These are phyloP conservation scores for Masnerella sp. DNA, from an alignment of 2,888 invertebrate species.

Conservation along the genomic window DNA sequence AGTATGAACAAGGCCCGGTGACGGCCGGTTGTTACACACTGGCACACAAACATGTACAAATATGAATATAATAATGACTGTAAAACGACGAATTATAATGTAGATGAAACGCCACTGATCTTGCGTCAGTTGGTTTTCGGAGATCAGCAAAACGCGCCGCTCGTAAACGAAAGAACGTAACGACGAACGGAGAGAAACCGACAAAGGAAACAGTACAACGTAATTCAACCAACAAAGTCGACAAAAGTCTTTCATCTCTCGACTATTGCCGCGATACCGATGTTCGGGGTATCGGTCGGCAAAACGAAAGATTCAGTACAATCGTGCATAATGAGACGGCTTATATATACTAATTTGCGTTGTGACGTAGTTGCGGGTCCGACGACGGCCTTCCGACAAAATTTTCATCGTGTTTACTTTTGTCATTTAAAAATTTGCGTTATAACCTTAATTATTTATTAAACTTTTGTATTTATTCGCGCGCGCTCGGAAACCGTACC, in stretches of 20 bases:
- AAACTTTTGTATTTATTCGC: constrained; percentile 64
- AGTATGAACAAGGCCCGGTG: constrained; percentile 69
- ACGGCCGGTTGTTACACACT: constrained; percentile 71
- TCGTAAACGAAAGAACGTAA: constrained; percentile 57
- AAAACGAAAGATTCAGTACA: constrained; percentile 64
- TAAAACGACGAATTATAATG: constrained; percentile 62
- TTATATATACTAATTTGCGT: constrained; percentile 65
- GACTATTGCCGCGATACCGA: constrained; percentile 55
- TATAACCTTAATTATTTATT: constrained; percentile 61
- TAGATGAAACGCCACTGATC: constrained; percentile 61
- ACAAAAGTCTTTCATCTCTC: constrained; percentile 59
- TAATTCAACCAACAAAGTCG: constrained; percentile 51
- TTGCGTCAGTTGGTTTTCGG: constrained; percentile 54
- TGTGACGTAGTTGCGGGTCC: constrained; percentile 68
- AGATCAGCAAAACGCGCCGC: constrained; percentile 63
- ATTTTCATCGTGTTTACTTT: constrained; percentile 51
- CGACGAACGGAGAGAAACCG: constrained; percentile 40
- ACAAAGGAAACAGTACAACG: constrained; percentile 51
- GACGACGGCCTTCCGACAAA: constrained; percentile 65
- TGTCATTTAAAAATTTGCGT: constrained; percentile 61
- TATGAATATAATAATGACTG: constrained; percentile 69
- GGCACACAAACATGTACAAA: constrained; percentile 71
- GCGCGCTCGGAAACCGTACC: constrained; percentile 70
- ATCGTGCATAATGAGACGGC: constrained; percentile 66
- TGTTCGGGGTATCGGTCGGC: constrained; percentile 56